Evolutionary conservation across 1,140 invertebrate genomes (phyloP).

Genomic region (Leptinotarsa lineolata): DNA sequence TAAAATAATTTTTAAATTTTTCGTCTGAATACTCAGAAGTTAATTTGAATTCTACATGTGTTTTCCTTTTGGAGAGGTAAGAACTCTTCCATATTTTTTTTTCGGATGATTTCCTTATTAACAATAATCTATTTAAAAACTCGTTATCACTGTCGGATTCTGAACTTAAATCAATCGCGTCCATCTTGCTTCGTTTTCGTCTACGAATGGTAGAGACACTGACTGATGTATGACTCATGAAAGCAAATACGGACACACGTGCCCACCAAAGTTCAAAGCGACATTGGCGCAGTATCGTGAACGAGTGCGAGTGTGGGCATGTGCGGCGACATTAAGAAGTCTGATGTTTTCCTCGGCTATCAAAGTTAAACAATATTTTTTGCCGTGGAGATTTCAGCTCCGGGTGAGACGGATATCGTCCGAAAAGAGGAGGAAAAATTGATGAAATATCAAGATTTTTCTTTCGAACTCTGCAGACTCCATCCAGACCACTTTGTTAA

Average conservation of each 20-base stretch:
- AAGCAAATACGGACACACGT: constrained; percentile 1
- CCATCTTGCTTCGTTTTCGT: not conserved
- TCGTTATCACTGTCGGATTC: constrained; percentile 14
- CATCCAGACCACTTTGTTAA: too few species aligned
- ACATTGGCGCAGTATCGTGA: not conserved
- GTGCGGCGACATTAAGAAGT: too few species aligned
- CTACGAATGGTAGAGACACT: too few species aligned
- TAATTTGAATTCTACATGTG: constrained; percentile 34
- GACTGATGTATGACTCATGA: too few species aligned
- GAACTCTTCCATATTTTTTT: constrained; percentile 24
- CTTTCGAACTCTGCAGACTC: too few species aligned
- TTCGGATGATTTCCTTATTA: not conserved
- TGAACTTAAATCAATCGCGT: constrained; percentile 11
- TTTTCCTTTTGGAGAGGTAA: constrained; percentile 26
- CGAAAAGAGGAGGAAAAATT: too few species aligned
- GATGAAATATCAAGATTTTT: too few species aligned
- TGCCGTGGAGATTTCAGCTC: too few species aligned
- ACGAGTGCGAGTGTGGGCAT: too few species aligned
- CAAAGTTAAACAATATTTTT: too few species aligned
- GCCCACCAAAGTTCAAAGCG: not conserved
- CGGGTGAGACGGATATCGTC: too few species aligned
- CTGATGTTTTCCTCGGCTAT: too few species aligned
- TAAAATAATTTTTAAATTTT: constrained; percentile 35
- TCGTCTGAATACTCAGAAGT: constrained; percentile 29
- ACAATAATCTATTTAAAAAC: not conserved